Base-by-base conservation (phyloP, 2,113 vertebrate genomes). In the Plectropomus leopardus region DNA sequence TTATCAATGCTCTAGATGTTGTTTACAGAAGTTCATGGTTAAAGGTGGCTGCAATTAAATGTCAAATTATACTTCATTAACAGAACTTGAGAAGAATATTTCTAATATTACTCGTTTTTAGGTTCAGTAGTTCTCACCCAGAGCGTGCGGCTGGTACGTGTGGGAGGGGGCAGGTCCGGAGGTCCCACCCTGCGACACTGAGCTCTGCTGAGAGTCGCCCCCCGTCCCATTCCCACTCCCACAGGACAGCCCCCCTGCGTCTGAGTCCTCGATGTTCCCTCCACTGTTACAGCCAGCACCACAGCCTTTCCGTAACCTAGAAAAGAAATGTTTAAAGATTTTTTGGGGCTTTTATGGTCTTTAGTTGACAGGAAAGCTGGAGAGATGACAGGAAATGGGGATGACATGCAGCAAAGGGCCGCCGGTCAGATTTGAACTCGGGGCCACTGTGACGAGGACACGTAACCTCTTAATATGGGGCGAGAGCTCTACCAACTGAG, bases 271-370 rank as follows among this genome's bases (percentile, higher is more conserved):
- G 10, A 99, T 98, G 60, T 99, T 99, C 77, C 98, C 98, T 3
- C 98, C 98, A 1, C 98, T 99, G 94, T 99, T 99, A 85, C 98
- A 99, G 26, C 98, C 98, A 6, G 98, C 98, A 23, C 98, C 98
- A 72, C 98, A 99, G 48, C 98, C 98, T 91, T 99, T 99, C 70
- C 98, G 95, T 75, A 99, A 92, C 80, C 98, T 99, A 70, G 0
- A 23, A 57, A 19, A 40, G 10, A 68, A 32, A 74, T 36, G 42
- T 17, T 23, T 0, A 4, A 32, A n/a, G n/a, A n/a, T n/a, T n/a
- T n/a, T n/a, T n/a, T n/a, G n/a, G n/a, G n/a, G n/a, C n/a, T n/a
- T n/a, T n/a, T n/a, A n/a, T n/a, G n/a, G n/a, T n/a, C n/a, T n/a
- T n/a, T n/a, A n/a, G n/a, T n/a, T n/a, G n/a, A n/a, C n/a, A n/a